Percentiles rank a stretch among this genome's conserved stretches.
These are phyloP conservation scores for Euwallacea fornicatus DNA, from an alignment of 1,140 invertebrate genomes.

Conservation along the genomic window DNA sequence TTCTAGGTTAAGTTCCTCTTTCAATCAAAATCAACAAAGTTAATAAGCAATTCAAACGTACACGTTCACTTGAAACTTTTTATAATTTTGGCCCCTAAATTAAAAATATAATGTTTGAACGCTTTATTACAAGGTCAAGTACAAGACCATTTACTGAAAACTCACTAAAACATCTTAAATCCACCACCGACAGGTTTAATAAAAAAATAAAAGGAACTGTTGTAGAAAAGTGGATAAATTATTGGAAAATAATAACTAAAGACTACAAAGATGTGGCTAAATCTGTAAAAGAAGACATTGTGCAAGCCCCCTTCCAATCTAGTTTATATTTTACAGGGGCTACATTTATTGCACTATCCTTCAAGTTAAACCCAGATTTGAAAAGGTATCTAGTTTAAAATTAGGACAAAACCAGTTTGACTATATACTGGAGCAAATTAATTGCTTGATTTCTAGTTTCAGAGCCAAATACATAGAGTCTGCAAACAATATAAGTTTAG, in stretches of 20 bases:
- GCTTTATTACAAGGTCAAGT: not conserved
- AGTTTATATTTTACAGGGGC: constrained; percentile 55
- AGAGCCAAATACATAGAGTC: constrained; percentile 60
- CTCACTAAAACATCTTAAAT: constrained; percentile 27
- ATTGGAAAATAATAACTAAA: constrained; percentile 63
- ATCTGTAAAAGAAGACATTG: constrained; percentile 60
- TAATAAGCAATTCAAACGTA: too few species aligned
- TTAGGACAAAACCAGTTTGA: not conserved
- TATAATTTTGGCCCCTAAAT: too few species aligned
- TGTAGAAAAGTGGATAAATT: constrained; percentile 65
- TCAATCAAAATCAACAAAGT: too few species aligned
- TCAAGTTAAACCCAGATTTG: constrained; percentile 67
- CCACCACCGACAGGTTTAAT: constrained; percentile 36
- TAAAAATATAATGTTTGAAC: not conserved
- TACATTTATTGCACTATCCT: constrained; percentile 53
- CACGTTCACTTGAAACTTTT: too few species aligned
- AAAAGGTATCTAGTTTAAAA: constrained; percentile 39
- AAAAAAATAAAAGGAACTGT: constrained; percentile 60
- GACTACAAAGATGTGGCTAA: constrained; percentile 64
- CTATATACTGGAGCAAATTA: constrained; percentile 1
- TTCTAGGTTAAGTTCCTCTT: too few species aligned
- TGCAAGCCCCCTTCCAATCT: constrained; percentile 60
- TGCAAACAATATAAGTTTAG: constrained; percentile 65
- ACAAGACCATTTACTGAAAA: not conserved
- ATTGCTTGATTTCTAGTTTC: constrained; percentile 23